Percentiles rank a stretch among this genome's conserved stretches.
phyloP scores from a whole-genome alignment of 1,140 invertebrate species.

The Cydia strobilella region DNA sequence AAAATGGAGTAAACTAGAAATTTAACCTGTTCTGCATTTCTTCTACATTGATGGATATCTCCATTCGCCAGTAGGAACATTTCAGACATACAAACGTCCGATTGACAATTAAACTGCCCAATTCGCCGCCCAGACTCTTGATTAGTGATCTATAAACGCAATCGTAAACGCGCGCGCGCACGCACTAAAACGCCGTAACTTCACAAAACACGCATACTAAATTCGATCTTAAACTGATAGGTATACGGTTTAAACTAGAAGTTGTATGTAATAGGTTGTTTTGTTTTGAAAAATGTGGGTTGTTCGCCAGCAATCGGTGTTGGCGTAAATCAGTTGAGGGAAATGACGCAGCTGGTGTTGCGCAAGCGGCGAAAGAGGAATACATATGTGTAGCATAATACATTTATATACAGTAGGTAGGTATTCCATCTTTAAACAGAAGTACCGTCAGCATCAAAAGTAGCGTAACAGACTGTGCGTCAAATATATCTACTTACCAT shows the following conservation, averaged over 20 bases:
- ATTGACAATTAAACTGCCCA: constrained; percentile 18
- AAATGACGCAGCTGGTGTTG: constrained; percentile 15
- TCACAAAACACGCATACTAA: not conserved
- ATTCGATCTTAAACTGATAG: not conserved
- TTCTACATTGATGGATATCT: constrained; percentile 4
- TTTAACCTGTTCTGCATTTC: not conserved
- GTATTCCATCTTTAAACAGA: not conserved
- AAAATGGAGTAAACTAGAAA: not conserved
- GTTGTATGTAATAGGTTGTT: not conserved
- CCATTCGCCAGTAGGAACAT: constrained; percentile 11
- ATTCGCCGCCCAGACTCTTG: constrained; percentile 16
- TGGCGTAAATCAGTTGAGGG: constrained; percentile 15
- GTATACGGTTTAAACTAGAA: not conserved
- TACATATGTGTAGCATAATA: not conserved
- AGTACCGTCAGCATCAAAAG: too few species aligned
- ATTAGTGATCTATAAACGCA: constrained; percentile 17
- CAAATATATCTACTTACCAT: too few species aligned
- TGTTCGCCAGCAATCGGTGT: constrained; percentile 3
- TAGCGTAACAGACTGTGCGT: too few species aligned
- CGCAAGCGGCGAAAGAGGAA: constrained; percentile 1
- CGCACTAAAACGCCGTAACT: not conserved
- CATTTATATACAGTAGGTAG: not conserved
- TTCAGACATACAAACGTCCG: not conserved
- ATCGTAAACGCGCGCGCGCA: not conserved
- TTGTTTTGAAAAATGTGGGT: not conserved